These are phyloP conservation scores for Caenorhabditis panamensis DNA, from an alignment of 2,888 invertebrate genomes.

Conservation along the genomic window DNA sequence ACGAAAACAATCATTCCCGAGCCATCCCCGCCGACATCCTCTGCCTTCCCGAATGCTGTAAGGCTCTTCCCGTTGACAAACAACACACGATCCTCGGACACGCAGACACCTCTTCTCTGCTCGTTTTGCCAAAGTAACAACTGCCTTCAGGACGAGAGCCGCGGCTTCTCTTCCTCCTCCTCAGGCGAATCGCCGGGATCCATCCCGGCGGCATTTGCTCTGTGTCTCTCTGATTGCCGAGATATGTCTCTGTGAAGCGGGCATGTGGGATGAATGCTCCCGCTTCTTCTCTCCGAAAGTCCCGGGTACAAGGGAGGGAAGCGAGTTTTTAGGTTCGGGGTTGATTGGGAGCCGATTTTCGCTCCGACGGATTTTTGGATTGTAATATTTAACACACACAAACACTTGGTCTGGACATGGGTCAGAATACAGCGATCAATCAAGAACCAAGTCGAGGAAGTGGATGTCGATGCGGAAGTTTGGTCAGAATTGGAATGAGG, in stretches of 20 bases:
- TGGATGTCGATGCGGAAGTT: too few species aligned
- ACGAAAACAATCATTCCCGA: slow-evolving; percentile 41
- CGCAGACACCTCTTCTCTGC: slow-evolving; percentile 9
- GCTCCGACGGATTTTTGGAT: slow-evolving; percentile 31
- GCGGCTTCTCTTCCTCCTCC: slow-evolving; percentile 8
- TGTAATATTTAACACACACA: slow-evolving; percentile 43
- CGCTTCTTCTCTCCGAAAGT: background rate
- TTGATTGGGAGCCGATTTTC: slow-evolving; percentile 18
- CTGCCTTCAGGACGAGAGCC: too few species aligned
- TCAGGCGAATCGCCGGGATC: background rate
- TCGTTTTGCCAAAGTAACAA: slow-evolving; percentile 45
- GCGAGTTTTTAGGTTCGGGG: slow-evolving; percentile 8
- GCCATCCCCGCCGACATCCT: background rate
- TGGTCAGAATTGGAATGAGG: too few species aligned
- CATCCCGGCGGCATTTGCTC: background rate
- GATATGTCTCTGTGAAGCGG: background rate
- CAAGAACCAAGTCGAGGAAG: background rate
- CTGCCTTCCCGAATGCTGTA: slow-evolving; percentile 30
- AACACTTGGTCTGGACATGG: slow-evolving; percentile 15
- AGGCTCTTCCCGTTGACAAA: slow-evolving; percentile 11
- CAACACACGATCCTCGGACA: slow-evolving; percentile 1
- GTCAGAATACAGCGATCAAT: slow-evolving; percentile 1
- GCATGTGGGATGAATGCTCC: slow-evolving; percentile 21
- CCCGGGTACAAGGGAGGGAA: slow-evolving; percentile 2
- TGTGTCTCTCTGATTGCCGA: background rate